A percentile compares a stretch with the other conserved stretches of the same genome.
These are phyloP conservation scores for Halisarca cf. caerulea DNA, from an alignment of 37 sponge, comb jelly and placozoan species.

Conservation along the genomic window DNA sequence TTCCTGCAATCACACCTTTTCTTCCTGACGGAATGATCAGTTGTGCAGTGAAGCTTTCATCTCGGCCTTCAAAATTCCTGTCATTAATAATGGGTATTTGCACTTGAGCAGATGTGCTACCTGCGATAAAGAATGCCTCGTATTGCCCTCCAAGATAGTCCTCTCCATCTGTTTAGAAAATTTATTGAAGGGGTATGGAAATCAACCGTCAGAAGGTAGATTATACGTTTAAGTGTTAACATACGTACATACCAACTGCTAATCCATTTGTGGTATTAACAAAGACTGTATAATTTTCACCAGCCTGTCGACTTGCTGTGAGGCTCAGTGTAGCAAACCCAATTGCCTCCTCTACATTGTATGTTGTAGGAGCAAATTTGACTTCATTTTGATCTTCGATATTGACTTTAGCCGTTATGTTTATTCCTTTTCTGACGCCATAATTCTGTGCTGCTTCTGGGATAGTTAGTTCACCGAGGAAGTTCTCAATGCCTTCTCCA, in stretches of 20 bases:
- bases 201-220: background rate
- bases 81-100: background rate
- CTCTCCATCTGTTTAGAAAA: background rate
- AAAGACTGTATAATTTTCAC: background rate
- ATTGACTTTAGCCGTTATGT: background rate
- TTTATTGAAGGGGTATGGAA: too few relatives aligned
- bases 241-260: conserved; percentile 7
- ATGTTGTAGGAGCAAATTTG: conserved; percentile 2
- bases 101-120: background rate
- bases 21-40: background rate
- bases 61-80: background rate
- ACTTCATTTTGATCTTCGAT: conserved; percentile 35
- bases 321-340: conserved; percentile 24
- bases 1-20: background rate
- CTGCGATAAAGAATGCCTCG: background rate
- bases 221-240: too few relatives aligned
- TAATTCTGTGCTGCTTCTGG: background rate
- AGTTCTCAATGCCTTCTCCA: conserved; percentile 25
- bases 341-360: conserved; percentile 18
- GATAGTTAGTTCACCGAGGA: background rate
- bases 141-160: background rate
- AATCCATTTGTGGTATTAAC: background rate
- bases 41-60: conserved; percentile 35
- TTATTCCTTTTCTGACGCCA: background rate
- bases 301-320: background rate